These are phyloP conservation scores for Cephalopterus ornatus DNA, from an alignment of 2,113 vertebrate genomes.

Conservation along the genomic window DNA sequence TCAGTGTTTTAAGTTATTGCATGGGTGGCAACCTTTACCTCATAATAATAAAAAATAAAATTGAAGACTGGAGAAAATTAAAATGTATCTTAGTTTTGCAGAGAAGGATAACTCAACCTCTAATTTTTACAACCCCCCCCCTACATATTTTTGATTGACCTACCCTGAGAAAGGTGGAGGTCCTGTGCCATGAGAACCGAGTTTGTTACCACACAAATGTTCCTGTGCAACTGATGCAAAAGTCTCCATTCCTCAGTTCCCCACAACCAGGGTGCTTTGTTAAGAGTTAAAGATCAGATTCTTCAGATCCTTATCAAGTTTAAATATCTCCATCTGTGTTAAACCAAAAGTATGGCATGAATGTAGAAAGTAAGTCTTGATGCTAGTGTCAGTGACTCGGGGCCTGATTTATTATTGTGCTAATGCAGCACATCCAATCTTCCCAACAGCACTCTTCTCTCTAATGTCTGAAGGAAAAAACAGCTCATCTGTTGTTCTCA, in stretches of 20 bases:
- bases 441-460: neutral
- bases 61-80: neutral
- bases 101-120: neutral
- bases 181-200: neutral
- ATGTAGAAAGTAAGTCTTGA: neutral
- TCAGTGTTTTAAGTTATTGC: neutral
- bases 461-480: neutral
- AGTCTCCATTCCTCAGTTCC: neutral
- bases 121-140: neutral
- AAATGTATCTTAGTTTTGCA: neutral
- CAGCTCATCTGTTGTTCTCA: neutral
- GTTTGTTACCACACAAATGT: neutral
- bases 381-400: neutral
- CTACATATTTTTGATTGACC: neutral
- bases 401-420: neutral
- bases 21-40: neutral
- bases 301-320: neutral
- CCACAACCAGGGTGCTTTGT: neutral
- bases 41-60: neutral
- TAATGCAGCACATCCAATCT: neutral
- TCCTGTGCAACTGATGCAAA: neutral
- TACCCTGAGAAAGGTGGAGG: neutral
- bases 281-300: neutral
- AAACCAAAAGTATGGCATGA: neutral
- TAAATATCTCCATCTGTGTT: neutral